A percentile compares a stretch with the other conserved stretches of the same genome.
phyloP scores from a whole-genome alignment of 1,140 invertebrate species.

The Magallana gigas region DNA sequence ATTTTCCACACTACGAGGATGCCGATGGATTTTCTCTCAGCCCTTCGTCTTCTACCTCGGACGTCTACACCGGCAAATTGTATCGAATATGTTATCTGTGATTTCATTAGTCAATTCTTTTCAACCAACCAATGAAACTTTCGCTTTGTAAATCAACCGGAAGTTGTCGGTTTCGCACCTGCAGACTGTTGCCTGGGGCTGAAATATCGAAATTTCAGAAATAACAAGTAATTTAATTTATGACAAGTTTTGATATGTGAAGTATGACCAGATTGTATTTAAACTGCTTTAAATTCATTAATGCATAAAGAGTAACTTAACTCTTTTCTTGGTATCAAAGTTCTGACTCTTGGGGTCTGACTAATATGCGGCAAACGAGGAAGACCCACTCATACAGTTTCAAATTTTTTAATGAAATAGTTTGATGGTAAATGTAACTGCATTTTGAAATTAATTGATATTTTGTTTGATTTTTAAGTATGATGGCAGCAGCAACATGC shows the following conservation, averaged over 20 bases:
- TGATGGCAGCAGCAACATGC: too few relatives aligned
- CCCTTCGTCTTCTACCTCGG: background rate
- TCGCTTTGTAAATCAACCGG: background rate
- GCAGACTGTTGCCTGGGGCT: conserved; percentile 8
- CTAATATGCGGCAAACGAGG: too few relatives aligned
- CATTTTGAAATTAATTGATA: too few relatives aligned
- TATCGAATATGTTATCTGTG: background rate
- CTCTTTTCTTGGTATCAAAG: too few relatives aligned
- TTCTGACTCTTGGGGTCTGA: too few relatives aligned
- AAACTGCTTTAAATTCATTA: too few relatives aligned
- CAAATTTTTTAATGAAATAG: too few relatives aligned
- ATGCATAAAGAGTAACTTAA: too few relatives aligned
- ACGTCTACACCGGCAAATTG: conserved; percentile 11
- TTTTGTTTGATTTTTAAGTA: too few relatives aligned
- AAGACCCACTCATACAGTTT: too few relatives aligned
- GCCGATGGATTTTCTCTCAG: conserved; percentile 9
- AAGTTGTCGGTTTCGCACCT: conserved; percentile 29
- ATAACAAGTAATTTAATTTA: conserved; percentile 13
- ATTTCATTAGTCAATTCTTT: conserved; percentile 4
- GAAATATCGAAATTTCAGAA: background rate
- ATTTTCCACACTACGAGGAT: background rate
- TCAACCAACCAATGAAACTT: conserved; percentile 26
- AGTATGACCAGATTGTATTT: too few relatives aligned
- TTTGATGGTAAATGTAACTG: too few relatives aligned
- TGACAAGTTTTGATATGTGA: background rate